Percentiles rank a stretch among this genome's conserved stretches.
Conservation (phyloP, 2,797 vertebrate species). For the Cercopithecus petaurista region DNA sequence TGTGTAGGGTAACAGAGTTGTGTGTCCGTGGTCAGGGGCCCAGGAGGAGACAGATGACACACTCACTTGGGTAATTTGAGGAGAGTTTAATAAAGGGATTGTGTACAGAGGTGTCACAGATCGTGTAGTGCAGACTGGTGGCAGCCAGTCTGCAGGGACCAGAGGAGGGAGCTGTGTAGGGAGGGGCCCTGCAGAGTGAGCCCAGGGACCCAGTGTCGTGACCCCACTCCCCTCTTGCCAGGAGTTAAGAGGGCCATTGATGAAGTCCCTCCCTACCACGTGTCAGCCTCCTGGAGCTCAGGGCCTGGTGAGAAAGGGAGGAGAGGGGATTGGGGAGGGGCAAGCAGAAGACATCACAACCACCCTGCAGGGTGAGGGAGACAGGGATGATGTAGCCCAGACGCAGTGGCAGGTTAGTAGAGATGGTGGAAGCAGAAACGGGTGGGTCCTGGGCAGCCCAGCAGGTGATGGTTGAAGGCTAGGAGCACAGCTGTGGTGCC, state of each 20-base stretch:
- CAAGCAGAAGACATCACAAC: background rate
- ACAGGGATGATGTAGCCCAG: rapidly evolving
- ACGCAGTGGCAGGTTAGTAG: rapidly evolving
- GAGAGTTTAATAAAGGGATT: background rate
- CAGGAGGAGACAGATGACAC: background rate
- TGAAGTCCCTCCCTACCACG: background rate
- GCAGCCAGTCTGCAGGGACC: background rate
- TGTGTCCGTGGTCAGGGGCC: background rate
- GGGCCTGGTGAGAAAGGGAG: background rate
- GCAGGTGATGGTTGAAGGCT: background rate
- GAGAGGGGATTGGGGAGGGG: background rate
- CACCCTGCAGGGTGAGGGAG: background rate
- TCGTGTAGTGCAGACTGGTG: too few relatives aligned
- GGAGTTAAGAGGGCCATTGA: background rate
- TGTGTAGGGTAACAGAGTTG: background rate
- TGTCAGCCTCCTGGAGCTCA: background rate
- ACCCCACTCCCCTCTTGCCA: background rate
- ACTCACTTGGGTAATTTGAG: background rate
- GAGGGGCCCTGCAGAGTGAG: background rate
- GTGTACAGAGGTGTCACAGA: background rate
- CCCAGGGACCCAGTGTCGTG: background rate
- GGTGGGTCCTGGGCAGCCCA: background rate
- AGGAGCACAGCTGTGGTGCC: background rate
- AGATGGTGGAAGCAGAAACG: background rate
- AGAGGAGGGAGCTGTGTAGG: background rate